Evolutionary conservation across 2,797 vertebrate species (phyloP).

Genomic region (Cichlasoma orientale): DNA sequence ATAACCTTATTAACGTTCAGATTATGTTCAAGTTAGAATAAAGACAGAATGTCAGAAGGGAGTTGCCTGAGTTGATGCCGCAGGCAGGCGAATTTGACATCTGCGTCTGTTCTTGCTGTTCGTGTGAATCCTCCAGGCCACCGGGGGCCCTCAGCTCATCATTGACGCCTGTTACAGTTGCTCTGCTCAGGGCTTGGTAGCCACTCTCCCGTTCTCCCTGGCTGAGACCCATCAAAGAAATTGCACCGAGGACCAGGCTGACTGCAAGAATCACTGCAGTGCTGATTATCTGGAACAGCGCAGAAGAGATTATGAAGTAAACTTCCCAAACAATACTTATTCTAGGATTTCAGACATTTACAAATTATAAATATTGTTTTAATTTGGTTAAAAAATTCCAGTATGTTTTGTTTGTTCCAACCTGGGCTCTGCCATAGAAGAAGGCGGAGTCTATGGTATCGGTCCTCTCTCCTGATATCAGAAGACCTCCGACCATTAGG

Average conservation of each 20-base stretch:
- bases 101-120: constrained; percentile 39
- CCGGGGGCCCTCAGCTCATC: constrained; percentile 69
- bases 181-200: constrained; percentile 87
- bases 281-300: constrained; percentile 86
- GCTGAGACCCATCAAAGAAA: constrained; percentile 93
- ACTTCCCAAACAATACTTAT: not conserved
- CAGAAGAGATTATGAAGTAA: not conserved
- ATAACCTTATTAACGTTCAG: not conserved
- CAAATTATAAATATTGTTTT: not conserved
- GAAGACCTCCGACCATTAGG: constrained; percentile 86
- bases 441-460: constrained; percentile 90
- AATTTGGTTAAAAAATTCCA: not conserved
- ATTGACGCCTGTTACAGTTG: constrained; percentile 67
- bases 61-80: constrained; percentile 80
- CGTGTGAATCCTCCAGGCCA: constrained; percentile 68
- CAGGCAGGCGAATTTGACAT: constrained; percentile 49
- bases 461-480: constrained; percentile 84
- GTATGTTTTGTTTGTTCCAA: constrained; percentile 42
- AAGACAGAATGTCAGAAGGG: not conserved
- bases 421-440: constrained; percentile 94
- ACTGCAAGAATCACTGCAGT: constrained; percentile 86
- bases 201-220: constrained; percentile 82
- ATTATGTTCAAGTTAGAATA: not conserved
- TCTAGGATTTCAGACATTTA: not conserved
- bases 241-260: constrained; percentile 86